Percentiles rank a stretch among this genome's conserved stretches.
Conservation (phyloP, 2,888 invertebrate species). For the Nomada fabriciana region DNA sequence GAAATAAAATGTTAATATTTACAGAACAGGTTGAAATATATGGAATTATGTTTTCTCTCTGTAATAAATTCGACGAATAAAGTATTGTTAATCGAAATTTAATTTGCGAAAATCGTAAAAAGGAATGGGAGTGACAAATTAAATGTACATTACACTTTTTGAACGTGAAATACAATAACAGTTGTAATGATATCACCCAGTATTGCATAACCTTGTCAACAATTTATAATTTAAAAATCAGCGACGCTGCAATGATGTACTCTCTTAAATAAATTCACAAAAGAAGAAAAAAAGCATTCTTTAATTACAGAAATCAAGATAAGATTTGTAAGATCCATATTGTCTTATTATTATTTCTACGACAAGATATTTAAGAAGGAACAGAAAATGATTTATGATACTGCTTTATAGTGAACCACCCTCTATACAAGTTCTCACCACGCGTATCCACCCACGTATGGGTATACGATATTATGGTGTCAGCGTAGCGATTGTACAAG, state of each 20-base stretch:
- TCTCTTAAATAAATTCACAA: no score
- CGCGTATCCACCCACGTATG: neutral
- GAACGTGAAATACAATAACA: neutral
- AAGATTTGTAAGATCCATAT: neutral
- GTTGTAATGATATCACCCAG: neutral
- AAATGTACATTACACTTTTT: neutral
- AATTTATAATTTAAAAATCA: neutral
- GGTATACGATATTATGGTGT: constrained; percentile 30
- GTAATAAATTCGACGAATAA: no score
- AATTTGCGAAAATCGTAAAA: no score
- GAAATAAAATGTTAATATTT: no score
- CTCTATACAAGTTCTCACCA: constrained; percentile 21
- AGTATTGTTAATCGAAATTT: no score
- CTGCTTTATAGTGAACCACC: neutral
- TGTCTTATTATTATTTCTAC: neutral
- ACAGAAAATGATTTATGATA: neutral
- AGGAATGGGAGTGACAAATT: no score
- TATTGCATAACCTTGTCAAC: neutral
- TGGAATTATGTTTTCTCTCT: no score
- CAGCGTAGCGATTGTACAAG: neutral
- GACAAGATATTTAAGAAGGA: neutral
- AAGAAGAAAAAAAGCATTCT: neutral
- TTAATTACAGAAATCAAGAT: neutral
- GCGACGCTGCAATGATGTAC: no score
- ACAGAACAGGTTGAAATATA: no score